Base-by-base conservation (phyloP, 2,888 invertebrate species). In the Diachrysia chrysitis region DNA sequence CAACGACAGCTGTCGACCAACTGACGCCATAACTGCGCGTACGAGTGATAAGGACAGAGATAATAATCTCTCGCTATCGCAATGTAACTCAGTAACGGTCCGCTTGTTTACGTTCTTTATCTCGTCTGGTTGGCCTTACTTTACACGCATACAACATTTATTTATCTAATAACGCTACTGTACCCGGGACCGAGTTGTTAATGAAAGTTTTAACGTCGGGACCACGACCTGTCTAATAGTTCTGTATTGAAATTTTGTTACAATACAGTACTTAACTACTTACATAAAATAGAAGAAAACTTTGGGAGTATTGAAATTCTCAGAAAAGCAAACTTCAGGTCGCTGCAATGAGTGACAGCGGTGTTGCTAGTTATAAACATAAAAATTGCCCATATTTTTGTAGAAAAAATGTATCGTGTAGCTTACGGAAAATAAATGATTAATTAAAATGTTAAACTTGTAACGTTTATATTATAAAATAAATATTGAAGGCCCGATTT, bases 211-310 rank as follows among this genome's bases (percentile, higher is more conserved):
- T 69, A 71, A 70, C 68, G 71, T 69, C 78, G 72, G 80, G 81
- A 82, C 79, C 78, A 76, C 82, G 80, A 82, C 71, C 77, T 78
- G 73, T 83, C 77, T 71, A 83, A 83, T 85, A 78, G 74, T 75
- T 73, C 74, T 82, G 79, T 73, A 82, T 84, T 85, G 82, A 85
- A 89, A 89, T 77, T 85, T 86, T 86, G 84, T 85, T 86, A 85
- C 88, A 84, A 83, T 80, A 83, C 85, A 80, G 70, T 69, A 79
- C 84, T 42, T 42, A 42, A 83, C 88, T 93, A 94, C 94, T 92
- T 93, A 93, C 92, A 86, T 90, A 90, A 87, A 92, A 88, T 87
- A 88, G 86, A 89, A 93, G 90, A 89, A 93, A 91, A 90, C 88
- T 92, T 88, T 89, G n/a, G n/a, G 74, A 79, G 85, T 85, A 85